Evolutionary conservation across 1,140 invertebrate genomes (phyloP).

Genomic region (Hypothenemus hampei): DNA sequence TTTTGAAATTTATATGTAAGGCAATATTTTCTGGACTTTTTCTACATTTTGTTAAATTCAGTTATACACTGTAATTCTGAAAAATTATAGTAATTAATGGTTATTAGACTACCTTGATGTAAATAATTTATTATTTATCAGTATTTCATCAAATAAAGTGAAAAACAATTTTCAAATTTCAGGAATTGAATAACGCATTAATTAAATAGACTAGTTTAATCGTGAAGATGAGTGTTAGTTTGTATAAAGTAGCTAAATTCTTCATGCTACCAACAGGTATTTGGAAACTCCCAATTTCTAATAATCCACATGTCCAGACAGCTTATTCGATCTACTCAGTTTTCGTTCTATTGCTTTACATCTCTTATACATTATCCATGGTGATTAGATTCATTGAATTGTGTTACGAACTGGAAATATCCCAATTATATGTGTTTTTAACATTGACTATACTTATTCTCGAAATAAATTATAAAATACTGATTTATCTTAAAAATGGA

Average conservation of each 20-base stretch:
- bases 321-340: background rate
- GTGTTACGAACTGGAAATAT: background rate
- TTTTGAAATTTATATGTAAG: too few relatives aligned
- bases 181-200: too few relatives aligned
- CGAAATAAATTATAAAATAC: constrained; percentile 1
- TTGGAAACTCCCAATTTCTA: constrained; percentile 2
- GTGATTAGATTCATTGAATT: background rate
- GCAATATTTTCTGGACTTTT: too few relatives aligned
- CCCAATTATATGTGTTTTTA: background rate
- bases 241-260: background rate
- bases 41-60: too few relatives aligned
- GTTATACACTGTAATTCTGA: too few relatives aligned
- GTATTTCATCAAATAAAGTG: too few relatives aligned
- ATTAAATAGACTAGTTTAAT: too few relatives aligned
- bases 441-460: background rate
- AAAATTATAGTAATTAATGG: too few relatives aligned
- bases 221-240: background rate
- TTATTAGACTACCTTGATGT: too few relatives aligned
- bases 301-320: background rate
- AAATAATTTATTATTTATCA: too few relatives aligned
- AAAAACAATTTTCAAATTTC: too few relatives aligned
- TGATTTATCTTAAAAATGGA: constrained; percentile 3
- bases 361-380: background rate
- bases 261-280: constrained; percentile 4
- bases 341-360: background rate